These are phyloP conservation scores for Dynastes tityus DNA, from an alignment of 2,888 invertebrate species.

Conservation along the genomic window DNA sequence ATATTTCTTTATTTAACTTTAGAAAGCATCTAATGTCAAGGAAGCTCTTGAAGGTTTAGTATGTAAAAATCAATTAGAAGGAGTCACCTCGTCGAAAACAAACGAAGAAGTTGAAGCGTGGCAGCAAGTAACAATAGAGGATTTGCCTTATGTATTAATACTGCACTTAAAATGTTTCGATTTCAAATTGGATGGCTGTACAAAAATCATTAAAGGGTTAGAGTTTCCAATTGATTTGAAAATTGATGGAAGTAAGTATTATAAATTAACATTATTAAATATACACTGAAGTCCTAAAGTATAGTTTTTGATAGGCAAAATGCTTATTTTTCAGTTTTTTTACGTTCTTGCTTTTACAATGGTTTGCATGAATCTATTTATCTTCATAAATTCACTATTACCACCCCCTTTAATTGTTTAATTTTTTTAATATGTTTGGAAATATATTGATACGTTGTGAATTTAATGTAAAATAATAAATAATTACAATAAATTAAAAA, in stretches of 20 bases:
- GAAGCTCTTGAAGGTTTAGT: constrained; percentile 92
- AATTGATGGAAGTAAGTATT: constrained; percentile 87
- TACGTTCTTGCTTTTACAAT: too few relatives aligned
- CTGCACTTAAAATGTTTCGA: constrained; percentile 97
- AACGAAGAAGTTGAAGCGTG: constrained; percentile 90
- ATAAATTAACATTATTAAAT: background rate
- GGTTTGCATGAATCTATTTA: too few relatives aligned
- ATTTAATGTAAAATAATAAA: too few relatives aligned
- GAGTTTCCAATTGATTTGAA: constrained; percentile 93
- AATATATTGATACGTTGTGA: too few relatives aligned
- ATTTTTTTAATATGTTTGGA: too few relatives aligned
- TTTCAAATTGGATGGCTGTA: constrained; percentile 87
- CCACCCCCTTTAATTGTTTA: too few relatives aligned
- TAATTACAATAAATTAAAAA: too few relatives aligned
- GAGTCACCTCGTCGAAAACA: constrained; percentile 86
- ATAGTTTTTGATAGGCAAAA: too few relatives aligned
- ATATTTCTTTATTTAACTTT: constrained; percentile 58
- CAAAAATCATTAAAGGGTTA: constrained; percentile 92
- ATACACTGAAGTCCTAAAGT: too few relatives aligned
- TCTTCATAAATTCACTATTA: too few relatives aligned
- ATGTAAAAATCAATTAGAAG: constrained; percentile 88
- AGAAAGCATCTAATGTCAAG: constrained; percentile 88
- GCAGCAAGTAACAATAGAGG: constrained; percentile 91
- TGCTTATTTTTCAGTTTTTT: too few relatives aligned
- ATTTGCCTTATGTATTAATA: constrained; percentile 90